Evolutionary conservation across 2,113 vertebrate species (phyloP), one percentile per base, ranked within the genome.

Genomic region (Boulengeromyrus knoepffleri): DNA sequence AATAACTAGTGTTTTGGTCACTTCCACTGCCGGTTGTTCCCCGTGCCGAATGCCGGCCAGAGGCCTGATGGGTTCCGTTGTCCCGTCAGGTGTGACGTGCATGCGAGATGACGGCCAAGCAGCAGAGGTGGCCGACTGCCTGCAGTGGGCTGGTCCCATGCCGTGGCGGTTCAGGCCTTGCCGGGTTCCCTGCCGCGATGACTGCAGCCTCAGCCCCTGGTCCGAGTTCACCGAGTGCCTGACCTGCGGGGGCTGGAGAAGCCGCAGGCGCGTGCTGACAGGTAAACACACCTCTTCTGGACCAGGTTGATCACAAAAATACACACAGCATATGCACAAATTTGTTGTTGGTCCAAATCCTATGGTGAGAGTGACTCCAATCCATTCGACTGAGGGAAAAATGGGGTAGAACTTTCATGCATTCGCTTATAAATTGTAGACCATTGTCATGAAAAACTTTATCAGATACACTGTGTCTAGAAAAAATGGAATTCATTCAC

Each of bases 161-260:
- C 98, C 98, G 0, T 39, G 93, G 12, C 95, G 96, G 15, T 95
- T 97, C 9, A 96, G 97, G 91, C 95, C 95, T 58, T 99, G 98
- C 89, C 90, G 91, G 0, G 3, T 97, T 31, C 94, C 97, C 5
- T 99, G 99, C 93, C 97, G 94, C 90, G 97, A 99, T 0, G 98
- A 99, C 94, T 99, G 99, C 93, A 95, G 95, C 0, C 97, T 99
- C 3, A 98, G 97, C 7, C 85, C 96, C 39, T 99, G 99, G 99
- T 98, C 98, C 90, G 97, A 95, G 91, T 99, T 99, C 91, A 96
- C 97, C 0, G 93, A 97, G 0, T 99, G 98, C 90, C 66, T 90
- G 1, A 96, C 95, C 89, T 99, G 98, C 91, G 97, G 94, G 91
- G 93, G 95, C 88, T 93, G 91, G 1, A 95, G 93, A n/a, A 96